phyloP scores from a whole-genome alignment of 2,888 invertebrate species.

The Euplagia quadripunctaria region DNA sequence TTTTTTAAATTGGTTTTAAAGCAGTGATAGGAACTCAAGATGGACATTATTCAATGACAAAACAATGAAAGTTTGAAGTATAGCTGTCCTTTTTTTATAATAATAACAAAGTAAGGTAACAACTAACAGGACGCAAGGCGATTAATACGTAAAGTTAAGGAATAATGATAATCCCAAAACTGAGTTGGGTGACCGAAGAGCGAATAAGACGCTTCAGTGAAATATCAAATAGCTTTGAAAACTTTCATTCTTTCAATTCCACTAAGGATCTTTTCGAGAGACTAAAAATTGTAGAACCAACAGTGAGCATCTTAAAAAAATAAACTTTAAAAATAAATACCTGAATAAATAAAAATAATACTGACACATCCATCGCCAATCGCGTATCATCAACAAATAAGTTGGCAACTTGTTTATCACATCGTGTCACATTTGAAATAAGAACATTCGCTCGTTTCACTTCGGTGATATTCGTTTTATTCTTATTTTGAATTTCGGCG shows the following conservation, averaged over 20 bases:
- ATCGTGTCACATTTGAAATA: constrained; percentile 64
- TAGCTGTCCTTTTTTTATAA: constrained; percentile 2
- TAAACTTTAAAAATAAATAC: not conserved
- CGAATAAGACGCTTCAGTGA: no score
- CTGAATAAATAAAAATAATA: constrained; percentile 2
- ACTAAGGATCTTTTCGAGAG: not conserved
- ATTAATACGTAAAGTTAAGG: not conserved
- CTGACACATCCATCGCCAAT: constrained; percentile 27
- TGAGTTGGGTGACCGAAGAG: not conserved
- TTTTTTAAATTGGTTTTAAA: constrained; percentile 45
- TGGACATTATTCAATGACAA: constrained; percentile 47
- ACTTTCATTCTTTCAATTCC: no score
- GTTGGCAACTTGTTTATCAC: constrained; percentile 79
- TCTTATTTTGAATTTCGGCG: constrained; percentile 65
- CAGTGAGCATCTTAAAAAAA: not conserved
- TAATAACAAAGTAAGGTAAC: not conserved
- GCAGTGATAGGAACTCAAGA: constrained; percentile 39
- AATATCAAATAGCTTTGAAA: no score
- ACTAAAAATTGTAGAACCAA: not conserved
- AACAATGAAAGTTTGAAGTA: constrained; percentile 1
- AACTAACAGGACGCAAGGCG: not conserved
- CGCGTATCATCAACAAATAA: constrained; percentile 63
- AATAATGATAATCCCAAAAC: not conserved
- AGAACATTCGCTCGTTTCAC: constrained; percentile 63
- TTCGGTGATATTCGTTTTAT: constrained; percentile 60